Conservation (phyloP, 1,140 invertebrate species). For the Zaprionus nigranus region DNA sequence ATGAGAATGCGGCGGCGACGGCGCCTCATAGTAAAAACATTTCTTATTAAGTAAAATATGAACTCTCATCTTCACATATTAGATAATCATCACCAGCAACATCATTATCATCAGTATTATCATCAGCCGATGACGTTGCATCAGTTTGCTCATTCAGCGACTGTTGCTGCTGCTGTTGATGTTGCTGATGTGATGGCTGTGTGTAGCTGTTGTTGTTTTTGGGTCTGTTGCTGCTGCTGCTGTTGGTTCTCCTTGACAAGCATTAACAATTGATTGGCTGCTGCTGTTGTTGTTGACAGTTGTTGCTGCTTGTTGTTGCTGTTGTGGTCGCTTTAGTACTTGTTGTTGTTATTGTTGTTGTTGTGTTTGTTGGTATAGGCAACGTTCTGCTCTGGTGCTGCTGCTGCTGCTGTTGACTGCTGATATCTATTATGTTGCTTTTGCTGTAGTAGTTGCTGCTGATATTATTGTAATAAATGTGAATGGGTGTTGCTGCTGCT, state of each 20-base stretch:
- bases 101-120: constrained; percentile 33
- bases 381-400: constrained; percentile 36
- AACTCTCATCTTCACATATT: constrained; percentile 72
- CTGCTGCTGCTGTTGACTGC: constrained; percentile 19
- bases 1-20: constrained; percentile 23
- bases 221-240: background rate
- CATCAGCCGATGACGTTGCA: constrained; percentile 38
- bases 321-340: constrained; percentile 27
- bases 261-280: constrained; percentile 66
- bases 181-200: constrained; percentile 10
- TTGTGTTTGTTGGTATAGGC: constrained; percentile 46
- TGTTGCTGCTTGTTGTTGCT: constrained; percentile 30
- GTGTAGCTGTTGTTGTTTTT: constrained; percentile 29
- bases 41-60: constrained; percentile 81
- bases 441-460: constrained; percentile 4
- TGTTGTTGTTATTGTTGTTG: constrained; percentile 42
- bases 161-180: constrained; percentile 33
- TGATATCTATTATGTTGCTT: constrained; percentile 24
- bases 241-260: constrained; percentile 58
- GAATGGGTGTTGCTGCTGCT: constrained; percentile 59
- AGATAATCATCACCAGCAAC: constrained; percentile 57
- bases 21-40: constrained; percentile 69
- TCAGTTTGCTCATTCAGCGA: constrained; percentile 3
- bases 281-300: constrained; percentile 26
- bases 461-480: constrained; percentile 54